A percentile compares a stretch with the other conserved stretches of the same genome.
Conservation (phyloP, 2,797 vertebrate species). For the Denticeps clupeoides region DNA sequence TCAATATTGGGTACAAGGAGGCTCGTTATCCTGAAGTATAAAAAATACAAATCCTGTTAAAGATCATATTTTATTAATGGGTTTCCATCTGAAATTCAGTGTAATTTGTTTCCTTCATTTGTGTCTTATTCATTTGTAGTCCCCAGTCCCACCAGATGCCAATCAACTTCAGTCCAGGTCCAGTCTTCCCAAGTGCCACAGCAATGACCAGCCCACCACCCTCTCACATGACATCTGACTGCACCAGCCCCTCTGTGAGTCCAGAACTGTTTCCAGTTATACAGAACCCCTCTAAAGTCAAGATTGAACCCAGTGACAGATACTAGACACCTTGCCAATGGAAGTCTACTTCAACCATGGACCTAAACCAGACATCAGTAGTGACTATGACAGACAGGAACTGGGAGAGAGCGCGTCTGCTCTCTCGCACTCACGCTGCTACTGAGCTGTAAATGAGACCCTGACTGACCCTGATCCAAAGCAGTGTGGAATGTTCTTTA, state of each 20-base stretch:
- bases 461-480: constrained; percentile 2
- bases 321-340: constrained; percentile 76
- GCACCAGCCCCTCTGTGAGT: constrained; percentile 93
- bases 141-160: constrained; percentile 81
- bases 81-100: no score
- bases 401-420: constrained; percentile 36
- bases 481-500: no score
- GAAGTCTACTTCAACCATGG: constrained; percentile 96
- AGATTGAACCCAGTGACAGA: constrained; percentile 75
- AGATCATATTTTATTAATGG: no score
- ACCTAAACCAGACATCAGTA: constrained; percentile 99
- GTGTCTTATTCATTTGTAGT: constrained; percentile 47
- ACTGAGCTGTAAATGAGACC: no score
- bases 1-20: constrained; percentile 80
- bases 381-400: constrained; percentile 93
- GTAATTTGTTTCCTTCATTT: background rate
- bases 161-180: constrained; percentile 84
- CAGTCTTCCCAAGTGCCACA: constrained; percentile 95
- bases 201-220: constrained; percentile 88
- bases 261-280: constrained; percentile 97
- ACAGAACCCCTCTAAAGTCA: constrained; percentile 96
- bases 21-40: no score
- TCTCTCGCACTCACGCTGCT: background rate
- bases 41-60: no score
- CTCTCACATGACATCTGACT: constrained; percentile 99